Evolutionary conservation across 2,888 invertebrate species (phyloP), one percentile per base, ranked within the genome.

Genomic region (Cistogaster globosa): DNA sequence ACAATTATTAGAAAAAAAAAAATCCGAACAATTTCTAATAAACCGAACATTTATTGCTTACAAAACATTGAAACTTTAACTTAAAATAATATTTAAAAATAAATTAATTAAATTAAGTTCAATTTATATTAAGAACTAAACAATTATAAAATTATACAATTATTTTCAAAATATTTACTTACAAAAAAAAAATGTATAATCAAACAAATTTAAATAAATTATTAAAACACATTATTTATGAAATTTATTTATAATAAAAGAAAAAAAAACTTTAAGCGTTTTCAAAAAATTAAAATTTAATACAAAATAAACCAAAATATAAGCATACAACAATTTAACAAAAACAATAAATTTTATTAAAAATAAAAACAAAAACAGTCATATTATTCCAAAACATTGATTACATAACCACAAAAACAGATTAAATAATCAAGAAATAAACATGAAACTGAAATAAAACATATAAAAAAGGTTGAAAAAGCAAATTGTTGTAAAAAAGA

Each of bases 31-130:
- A 57, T 81, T 81, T 81, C 65, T 67, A 75, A 77, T 83, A 83
- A 86, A 77, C 83, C 83, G 86, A 85, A 85, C 85, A 85, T 67
- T 82, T 82, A 85, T 85, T 85, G 85, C 82, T 79, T 85, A 85
- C 82, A 11, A 55, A 85, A 85, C 77, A 62, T 67, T 60, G 26
- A 65, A 63, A 53, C 14, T 53, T 32, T 18, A 69, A 45, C 48
- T 3, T 48, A 81, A 26, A 7, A 5, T 32, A 32, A 32, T 32
- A 32, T 32, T 32, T 20, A 63, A 18, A 26, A 38, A 42, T 26
- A 26, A n/a, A 65, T 5, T 42, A 75, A 57, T 32, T 57, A 42
- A 18, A 32, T 32, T 57, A n/a, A 22, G 32, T 32, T 32, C 6
- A 32, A 32, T 7, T 32, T 16, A 22, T 16, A 63, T 48, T 48